Evolutionary conservation across 2,113 vertebrate genomes (phyloP), one percentile per base, ranked within the genome.

Genomic region (Platycercus adscitus): DNA sequence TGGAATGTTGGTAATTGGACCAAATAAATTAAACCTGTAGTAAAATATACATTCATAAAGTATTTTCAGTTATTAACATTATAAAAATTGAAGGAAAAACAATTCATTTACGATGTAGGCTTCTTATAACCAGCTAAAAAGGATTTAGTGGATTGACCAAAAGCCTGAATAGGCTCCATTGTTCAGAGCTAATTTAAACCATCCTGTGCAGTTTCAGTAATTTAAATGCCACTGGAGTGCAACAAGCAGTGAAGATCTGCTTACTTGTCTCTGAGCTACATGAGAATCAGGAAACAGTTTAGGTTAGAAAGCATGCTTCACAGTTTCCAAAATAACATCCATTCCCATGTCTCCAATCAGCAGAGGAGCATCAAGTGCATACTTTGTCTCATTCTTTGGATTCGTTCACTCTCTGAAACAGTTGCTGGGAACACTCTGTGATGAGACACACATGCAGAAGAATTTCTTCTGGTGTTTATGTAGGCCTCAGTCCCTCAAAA

Each of bases 181-280:
- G 92, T 97, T 97, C 78, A 75, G 79, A 88, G 46, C 29, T 95
- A 96, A 97, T 96, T 96, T 91, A 96, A 96, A 95, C 69, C 82
- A 96, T 92, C 70, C 78, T 94, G 39, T 53, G 63, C 46, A 81
- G 83, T 89, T 92, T 80, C 49, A 91, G 66, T 61, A 77, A 68
- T 86, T 94, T 87, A 91, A 92, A 93, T 82, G 66, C 24, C 68
- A 63, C 29, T 72, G 53, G 28, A 93, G 44, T n/a, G 75, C 28
- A 66, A 85, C 28, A 70, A 88, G 58, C 31, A 90, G 61, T 78
- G 80, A 75, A 76, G 69, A 85, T 79, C 70, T 96, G 24, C 39
- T 85, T 89, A 28, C 37, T 85, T 23, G 15, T 92, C 70, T 84
- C 73, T 66, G 31, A 85, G 79, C 81, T 60, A 81, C 47, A 88